Evolutionary conservation across 2,888 invertebrate genomes (phyloP), one percentile per base, ranked within the genome.

Genomic region (Teleogryllus oceanicus): DNA sequence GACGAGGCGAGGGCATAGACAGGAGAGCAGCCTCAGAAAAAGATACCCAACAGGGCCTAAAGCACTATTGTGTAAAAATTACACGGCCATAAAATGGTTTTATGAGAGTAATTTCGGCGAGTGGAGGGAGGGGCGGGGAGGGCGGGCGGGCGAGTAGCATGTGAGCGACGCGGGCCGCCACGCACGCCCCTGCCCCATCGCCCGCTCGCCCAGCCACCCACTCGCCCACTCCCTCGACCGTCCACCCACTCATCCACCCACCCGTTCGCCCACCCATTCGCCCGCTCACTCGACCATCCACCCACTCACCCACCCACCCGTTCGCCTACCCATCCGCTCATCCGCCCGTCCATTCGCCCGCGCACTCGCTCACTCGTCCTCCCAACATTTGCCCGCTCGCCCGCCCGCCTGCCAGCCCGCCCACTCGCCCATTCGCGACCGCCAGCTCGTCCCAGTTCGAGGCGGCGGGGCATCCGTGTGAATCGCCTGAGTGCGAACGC

Each of bases 101-200:
- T 81, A 81, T 79, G 81, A 78, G 75, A 20, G 81, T 77, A 79
- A 76, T 81, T 81, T 81, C 78, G 81, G 81, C 75, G 79, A 77
- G 78, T 78, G 24, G 77, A 51, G 77, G 11, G 37, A 50, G 50
- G 16, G 49, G 77, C 50, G 49, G 78, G 51, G 51, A n/a, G 21
- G n/a, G 49, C 11, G 16, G 50, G 50, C 49, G 51, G 78, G 49
- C 49, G 37, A 37, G 37, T 37, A 37, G 37, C 37, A 37, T 37
- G 37, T 37, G 37, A 37, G 37, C 37, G 37, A 37, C 37, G 37
- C 37, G 8, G 37, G 37, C 8, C 37, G 37, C 37, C 8, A 8
- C 37, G 37, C 37, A 37, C 37, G 37, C 37, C 37, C 8, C 5
- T 37, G 37, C 37, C 37, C 37, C 4, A 37, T 8, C 37, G 37